Base-by-base conservation (phyloP, 2,888 invertebrate genomes). In the Drosophila stalkeri region DNA sequence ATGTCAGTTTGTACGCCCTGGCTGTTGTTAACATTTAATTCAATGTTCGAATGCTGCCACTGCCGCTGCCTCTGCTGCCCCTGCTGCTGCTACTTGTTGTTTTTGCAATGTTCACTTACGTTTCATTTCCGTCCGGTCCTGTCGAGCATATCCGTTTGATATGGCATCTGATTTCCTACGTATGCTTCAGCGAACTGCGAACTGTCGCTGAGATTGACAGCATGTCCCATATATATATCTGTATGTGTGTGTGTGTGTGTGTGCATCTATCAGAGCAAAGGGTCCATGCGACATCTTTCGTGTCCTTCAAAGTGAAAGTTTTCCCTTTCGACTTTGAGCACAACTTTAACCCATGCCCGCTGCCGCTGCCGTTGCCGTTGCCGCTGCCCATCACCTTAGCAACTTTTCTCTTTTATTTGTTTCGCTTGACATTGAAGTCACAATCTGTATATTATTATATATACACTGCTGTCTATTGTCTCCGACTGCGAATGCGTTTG, bases 151-250 rank as follows among this genome's bases (percentile, higher is more conserved):
- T 84, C 85, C 84, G 82, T 64, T 64, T 68, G 82, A 85, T 87
- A 85, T 84, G 82, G 87, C 87, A 80, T 78, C 85, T 76, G 84
- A 85, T 85, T 87, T 85, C 85, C 84, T 87, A 64, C 80, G 67
- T 76, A 52, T 78, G 86, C 82, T 75, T 74, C 78, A 80, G 20
- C 78, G 78, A 78, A 20, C 80, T 60, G 59, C 71, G 49, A 67
- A 61, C 59, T 56, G 63, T 55, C 79, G 57, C 79, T 62, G 69
- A 64, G 87, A 86, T 75, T 84, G 84, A 84, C 84, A 80, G 71
- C 43, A 54, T 67, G 61, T 74, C 72, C 60, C 16, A 23, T 12
- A 37, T 12, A 18, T 55, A 12, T 12, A 4, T 46, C 0, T 16
- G 3, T 8, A 20, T 31, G 12, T 37, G 6, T 59, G 7, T 54